Base-by-base conservation (phyloP, 1,140 invertebrate genomes). In the Melipona quadrifasciata region DNA sequence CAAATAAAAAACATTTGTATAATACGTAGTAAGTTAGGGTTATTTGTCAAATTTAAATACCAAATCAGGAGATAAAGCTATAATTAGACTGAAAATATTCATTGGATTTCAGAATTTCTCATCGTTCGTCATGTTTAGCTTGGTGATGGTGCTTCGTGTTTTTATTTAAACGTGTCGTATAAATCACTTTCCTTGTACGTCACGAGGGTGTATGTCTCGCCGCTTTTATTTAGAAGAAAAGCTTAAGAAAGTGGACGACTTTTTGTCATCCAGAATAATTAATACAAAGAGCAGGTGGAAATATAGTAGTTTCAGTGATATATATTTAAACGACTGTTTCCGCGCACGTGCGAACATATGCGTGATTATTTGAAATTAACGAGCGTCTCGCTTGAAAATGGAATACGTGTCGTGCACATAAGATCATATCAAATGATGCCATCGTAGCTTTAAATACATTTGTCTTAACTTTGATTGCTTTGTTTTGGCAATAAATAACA, bases 301-400 rank as follows among this genome's bases (percentile, higher is more conserved):
- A 80, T 80, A 73, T 65, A 84, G 64, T 71, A 39, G 39, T 39
- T 34, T 71, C 47, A 47, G 31, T 71, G 68, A 51, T 80, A 80
- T 80, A 84, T 84, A 80, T 84, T 84, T 84, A 73, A 84, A 64
- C 82, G 31, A 27, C 24, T 68, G 77, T 80, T 84, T 84, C 82
- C 76, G 82, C 67, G 82, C 82, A 84, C 82, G 77, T 84, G 82
- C 58, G 68, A 65, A 65, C 68, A 72, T 11, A 58, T 68, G 27
- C 77, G 82, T 77, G 82, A 80, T 84, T 84, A 80, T 84, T 84
- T 80, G 77, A 84, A 84, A 71, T 84, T 84, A 84, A 84, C 82
- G 77, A 80, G 76, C 68, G 67, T 67, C 39, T 24, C 51, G 34
- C 39, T n/a, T 58, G 53, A 78, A 72, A 57, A 83, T 58, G 64